phyloP scores from a whole-genome alignment of 2,113 vertebrate genomes.

The Crotalus viridis region DNA sequence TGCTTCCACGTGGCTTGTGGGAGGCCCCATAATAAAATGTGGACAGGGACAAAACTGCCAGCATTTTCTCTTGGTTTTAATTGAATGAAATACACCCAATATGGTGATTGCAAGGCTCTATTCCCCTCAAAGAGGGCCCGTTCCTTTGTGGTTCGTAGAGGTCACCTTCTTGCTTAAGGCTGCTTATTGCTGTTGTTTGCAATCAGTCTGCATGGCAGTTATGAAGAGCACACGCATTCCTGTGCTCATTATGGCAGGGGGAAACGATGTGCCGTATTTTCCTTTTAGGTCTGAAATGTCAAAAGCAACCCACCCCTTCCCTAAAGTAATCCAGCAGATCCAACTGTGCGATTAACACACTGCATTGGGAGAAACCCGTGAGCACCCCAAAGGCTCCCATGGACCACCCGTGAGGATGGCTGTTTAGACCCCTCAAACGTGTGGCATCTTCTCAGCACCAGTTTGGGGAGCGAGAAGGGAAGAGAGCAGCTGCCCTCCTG shows the following conservation, averaged over 20 bases:
- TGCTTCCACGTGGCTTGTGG: not conserved
- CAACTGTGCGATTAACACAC: not conserved
- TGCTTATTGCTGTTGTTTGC: not conserved
- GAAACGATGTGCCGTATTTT: not conserved
- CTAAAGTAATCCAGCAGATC: not conserved
- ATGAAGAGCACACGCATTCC: not conserved
- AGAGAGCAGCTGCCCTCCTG: not conserved
- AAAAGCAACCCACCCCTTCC: not conserved
- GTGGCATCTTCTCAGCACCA: not conserved
- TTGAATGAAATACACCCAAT: not conserved
- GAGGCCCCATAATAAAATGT: not conserved
- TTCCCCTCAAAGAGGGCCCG: not conserved
- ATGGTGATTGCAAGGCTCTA: not conserved
- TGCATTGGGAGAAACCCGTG: not conserved
- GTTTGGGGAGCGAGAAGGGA: not conserved
- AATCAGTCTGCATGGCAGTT: not conserved
- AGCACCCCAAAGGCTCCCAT: not conserved
- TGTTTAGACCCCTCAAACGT: not conserved
- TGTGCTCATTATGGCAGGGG: not conserved
- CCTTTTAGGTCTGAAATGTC: not conserved
- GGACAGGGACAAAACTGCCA: not conserved
- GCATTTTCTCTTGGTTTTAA: not conserved
- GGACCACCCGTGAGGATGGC: not conserved
- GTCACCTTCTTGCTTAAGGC: not conserved
- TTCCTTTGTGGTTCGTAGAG: not conserved